phyloP scores from a whole-genome alignment of 1,140 invertebrate genomes.

The Papilio helenus region DNA sequence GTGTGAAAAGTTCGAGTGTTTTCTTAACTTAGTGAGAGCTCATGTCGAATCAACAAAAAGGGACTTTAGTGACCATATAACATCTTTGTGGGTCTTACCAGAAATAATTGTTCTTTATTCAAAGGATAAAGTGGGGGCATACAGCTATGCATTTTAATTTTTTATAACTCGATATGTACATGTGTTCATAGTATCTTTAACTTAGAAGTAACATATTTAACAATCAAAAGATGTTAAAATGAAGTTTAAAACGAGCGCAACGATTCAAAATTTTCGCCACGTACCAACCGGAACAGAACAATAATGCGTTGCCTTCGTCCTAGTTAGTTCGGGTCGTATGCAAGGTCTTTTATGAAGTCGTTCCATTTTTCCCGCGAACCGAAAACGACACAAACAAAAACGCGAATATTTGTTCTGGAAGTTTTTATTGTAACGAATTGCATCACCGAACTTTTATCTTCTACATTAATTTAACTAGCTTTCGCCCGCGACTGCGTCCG shows the following conservation, averaged over 20 bases:
- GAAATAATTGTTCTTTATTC: too few relatives aligned
- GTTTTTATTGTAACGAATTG: conserved; percentile 1
- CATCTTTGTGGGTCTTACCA: too few relatives aligned
- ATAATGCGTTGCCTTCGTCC: conserved; percentile 22
- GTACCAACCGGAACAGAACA: not conserved
- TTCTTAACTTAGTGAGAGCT: not conserved
- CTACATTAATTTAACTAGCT: not conserved
- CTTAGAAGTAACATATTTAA: not conserved
- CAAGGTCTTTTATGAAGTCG: conserved; percentile 7
- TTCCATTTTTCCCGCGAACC: not conserved
- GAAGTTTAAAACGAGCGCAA: not conserved
- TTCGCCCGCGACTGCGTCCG: too few relatives aligned
- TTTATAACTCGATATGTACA: too few relatives aligned
- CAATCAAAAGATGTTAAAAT: not conserved
- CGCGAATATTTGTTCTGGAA: not conserved
- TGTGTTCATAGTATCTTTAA: too few relatives aligned
- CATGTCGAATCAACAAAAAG: not conserved
- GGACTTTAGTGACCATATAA: not conserved
- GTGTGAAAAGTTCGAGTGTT: not conserved
- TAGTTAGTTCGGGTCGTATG: conserved; percentile 16
- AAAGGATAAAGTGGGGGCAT: too few relatives aligned
- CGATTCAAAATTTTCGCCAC: not conserved
- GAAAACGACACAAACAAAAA: not conserved
- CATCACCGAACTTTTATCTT: not conserved
- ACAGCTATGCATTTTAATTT: too few relatives aligned